These are phyloP conservation scores for Diplazon laetatorius DNA, from an alignment of 2,888 invertebrate genomes.

Conservation along the genomic window DNA sequence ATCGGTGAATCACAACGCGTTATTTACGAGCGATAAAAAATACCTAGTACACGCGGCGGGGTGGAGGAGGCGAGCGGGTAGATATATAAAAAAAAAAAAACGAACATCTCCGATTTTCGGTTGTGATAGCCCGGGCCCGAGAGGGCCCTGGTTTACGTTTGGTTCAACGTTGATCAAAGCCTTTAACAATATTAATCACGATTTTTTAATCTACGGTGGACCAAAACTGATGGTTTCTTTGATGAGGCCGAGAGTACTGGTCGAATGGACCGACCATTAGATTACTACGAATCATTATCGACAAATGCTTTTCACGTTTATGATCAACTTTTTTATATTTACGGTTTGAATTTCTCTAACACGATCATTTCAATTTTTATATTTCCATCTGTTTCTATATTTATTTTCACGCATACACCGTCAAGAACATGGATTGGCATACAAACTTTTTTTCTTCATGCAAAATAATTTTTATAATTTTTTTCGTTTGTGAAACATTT, in stretches of 20 bases:
- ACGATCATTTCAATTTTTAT: too few relatives aligned
- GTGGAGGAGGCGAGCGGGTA: neutral
- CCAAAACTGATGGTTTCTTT: slow-evolving; percentile 1
- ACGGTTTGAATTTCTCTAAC: neutral
- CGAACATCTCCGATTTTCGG: slow-evolving; percentile 67
- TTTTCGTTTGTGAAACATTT: too few relatives aligned
- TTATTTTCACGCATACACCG: too few relatives aligned
- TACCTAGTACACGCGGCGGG: slow-evolving; percentile 51
- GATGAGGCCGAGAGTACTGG: slow-evolving; percentile 44
- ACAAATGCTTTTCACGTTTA: neutral
- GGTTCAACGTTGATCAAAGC: slow-evolving; percentile 13
- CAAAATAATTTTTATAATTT: too few relatives aligned
- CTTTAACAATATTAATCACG: slow-evolving; percentile 21
- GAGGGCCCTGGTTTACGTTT: slow-evolving; percentile 43
- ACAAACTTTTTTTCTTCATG: too few relatives aligned
- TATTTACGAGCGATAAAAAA: slow-evolving; percentile 73
- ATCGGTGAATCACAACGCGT: slow-evolving; percentile 71
- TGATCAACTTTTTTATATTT: neutral
- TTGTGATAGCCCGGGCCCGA: slow-evolving; percentile 62
- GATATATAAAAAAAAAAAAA: slow-evolving; percentile 61
- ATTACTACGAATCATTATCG: neutral
- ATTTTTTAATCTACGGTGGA: slow-evolving; percentile 34
- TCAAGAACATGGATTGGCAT: too few relatives aligned
- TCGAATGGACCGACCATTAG: neutral
- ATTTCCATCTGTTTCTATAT: too few relatives aligned